These are phyloP conservation scores for Irena cyanogastra DNA, from an alignment of 2,113 vertebrate genomes.

Conservation along the genomic window DNA sequence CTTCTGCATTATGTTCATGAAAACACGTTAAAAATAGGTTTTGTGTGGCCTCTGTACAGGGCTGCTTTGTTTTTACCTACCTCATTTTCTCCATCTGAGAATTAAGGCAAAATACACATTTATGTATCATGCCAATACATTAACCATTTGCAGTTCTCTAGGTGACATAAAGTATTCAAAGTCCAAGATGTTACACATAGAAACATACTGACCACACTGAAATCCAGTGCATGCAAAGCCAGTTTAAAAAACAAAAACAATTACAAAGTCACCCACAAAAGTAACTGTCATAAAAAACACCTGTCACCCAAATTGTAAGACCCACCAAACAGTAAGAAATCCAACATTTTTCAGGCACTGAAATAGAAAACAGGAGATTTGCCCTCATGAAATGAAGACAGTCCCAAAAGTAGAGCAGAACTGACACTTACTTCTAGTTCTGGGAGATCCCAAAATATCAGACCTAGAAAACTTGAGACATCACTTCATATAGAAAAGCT, in stretches of 20 bases:
- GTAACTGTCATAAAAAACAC: background rate
- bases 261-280: background rate
- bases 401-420: constrained; percentile 40
- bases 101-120: background rate
- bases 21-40: background rate
- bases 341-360: background rate
- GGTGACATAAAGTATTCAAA: background rate
- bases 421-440: constrained; percentile 37
- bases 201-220: background rate
- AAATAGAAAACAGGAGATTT: background rate
- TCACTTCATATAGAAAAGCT: background rate
- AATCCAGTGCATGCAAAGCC: background rate
- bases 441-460: constrained; percentile 47
- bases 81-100: background rate
- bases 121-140: background rate
- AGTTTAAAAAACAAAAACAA: background rate
- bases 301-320: background rate
- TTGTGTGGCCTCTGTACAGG: background rate
- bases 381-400: background rate
- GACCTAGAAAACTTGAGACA: constrained; percentile 46
- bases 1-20: background rate
- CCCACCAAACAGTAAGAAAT: background rate
- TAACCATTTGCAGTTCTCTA: background rate
- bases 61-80: background rate
- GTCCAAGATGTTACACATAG: background rate